A percentile compares a stretch with the other conserved stretches of the same genome.
Conservation (phyloP, 2,888 invertebrate species). For the Endomychus coccineus region DNA sequence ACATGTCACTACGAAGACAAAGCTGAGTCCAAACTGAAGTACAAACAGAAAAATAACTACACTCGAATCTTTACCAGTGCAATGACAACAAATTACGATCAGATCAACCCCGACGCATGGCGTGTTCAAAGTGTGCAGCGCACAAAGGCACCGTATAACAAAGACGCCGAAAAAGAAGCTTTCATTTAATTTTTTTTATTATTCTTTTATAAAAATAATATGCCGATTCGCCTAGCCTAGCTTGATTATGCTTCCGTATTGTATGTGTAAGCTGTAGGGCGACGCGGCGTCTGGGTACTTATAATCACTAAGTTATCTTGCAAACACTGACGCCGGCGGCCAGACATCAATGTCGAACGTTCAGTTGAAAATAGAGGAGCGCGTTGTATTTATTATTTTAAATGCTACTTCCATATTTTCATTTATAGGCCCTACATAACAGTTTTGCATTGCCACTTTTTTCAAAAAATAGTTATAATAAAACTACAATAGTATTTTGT, state of each 20-base stretch:
- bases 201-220: constrained; percentile 7
- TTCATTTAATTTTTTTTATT: constrained; percentile 7
- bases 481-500: too few relatives aligned
- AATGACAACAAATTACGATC: constrained; percentile 7
- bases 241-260: constrained; percentile 5
- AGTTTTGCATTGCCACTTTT: too few relatives aligned
- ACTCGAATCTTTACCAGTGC: constrained; percentile 9
- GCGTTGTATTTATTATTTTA: too few relatives aligned
- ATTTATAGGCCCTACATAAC: too few relatives aligned
- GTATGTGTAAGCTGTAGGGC: too few relatives aligned
- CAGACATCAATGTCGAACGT: too few relatives aligned
- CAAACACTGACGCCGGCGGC: too few relatives aligned
- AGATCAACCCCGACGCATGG: constrained; percentile 8
- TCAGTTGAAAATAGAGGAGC: too few relatives aligned
- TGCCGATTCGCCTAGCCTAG: constrained; percentile 7
- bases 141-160: constrained; percentile 7
- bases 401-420: too few relatives aligned
- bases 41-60: constrained; percentile 16
- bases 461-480: too few relatives aligned
- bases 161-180: constrained; percentile 8
- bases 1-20: constrained; percentile 16
- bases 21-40: constrained; percentile 14
- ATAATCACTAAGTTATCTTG: too few relatives aligned
- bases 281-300: too few relatives aligned
- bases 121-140: constrained; percentile 6